Base-by-base conservation (phyloP, 1,140 invertebrate species). In the Planococcus citri region DNA sequence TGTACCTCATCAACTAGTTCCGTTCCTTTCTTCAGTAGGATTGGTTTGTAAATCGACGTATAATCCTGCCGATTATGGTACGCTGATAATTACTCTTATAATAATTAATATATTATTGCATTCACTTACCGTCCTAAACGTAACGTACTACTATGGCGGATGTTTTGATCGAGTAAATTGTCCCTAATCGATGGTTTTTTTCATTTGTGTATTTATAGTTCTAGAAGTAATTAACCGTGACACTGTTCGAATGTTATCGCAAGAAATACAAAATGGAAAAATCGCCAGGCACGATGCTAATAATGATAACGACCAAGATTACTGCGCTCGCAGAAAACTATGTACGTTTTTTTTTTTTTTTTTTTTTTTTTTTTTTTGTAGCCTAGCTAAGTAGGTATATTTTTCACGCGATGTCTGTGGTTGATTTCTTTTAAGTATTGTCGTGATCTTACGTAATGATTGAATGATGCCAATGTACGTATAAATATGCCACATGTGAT, bases 41-140 rank as follows among this genome's bases (percentile, higher is more conserved):
- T 70, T 75, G 12, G 75, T 73, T 69, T 76, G 68, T 60, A 73
- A 67, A 22, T 33, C 71, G 90, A 95, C 79, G 0, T 71, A 77
- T 68, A 78, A 77, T 60, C 76, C 77, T 12, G 75, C 77, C 10
- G 77, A 78, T 71, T 77, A 71, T 58, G 70, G 76, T 77, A 72
- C 72, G 73, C 70, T 60, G 38, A 33, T 9, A 70, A 67, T 37
- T 38, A 20, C n/a, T 60, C 22, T 9, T 60, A n/a, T n/a, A n/a
- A 41, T 41, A 41, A 10, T 41, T 41, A 9, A n/a, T 41, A n/a
- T 41, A n/a, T n/a, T n/a, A n/a, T n/a, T n/a, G n/a, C n/a, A n/a
- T n/a, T n/a, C n/a, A n/a, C n/a, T n/a, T n/a, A n/a, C n/a, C n/a
- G n/a, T n/a, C n/a, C n/a, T n/a, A n/a, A n/a, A n/a, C n/a, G n/a